Percentiles rank a stretch among this genome's conserved stretches.
These are phyloP conservation scores for Siphonodentalium dalli DNA, from an alignment of 2,888 invertebrate genomes.

Conservation along the genomic window DNA sequence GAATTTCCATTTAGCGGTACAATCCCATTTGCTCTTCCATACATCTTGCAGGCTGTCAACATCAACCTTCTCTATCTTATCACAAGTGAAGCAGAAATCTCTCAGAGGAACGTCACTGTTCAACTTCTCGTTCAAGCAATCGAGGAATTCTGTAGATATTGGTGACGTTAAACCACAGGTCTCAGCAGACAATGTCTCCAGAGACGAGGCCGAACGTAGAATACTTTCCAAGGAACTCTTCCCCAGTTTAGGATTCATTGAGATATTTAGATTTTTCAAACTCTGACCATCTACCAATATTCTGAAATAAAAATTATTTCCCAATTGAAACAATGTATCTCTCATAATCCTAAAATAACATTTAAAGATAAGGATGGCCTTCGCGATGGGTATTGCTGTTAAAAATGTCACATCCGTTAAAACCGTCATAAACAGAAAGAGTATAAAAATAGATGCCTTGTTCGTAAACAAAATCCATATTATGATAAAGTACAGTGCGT, in stretches of 20 bases:
- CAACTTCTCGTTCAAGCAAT: conserved; percentile 42
- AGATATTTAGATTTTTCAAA: conserved; percentile 39
- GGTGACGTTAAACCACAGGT: conserved; percentile 45
- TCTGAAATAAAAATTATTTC: conserved; percentile 30
- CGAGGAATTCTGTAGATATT: conserved; percentile 40
- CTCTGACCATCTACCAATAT: conserved; percentile 32
- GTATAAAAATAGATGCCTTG: too few species aligned
- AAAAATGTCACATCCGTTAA: too few species aligned
- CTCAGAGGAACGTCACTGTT: conserved; percentile 23
- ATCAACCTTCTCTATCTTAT: conserved; percentile 36
- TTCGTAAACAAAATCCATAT: too few species aligned
- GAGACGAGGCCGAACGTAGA: conserved; percentile 28
- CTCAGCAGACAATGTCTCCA: conserved; percentile 37
- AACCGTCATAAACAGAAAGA: too few species aligned
- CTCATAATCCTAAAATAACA: not conserved
- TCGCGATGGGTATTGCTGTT: too few species aligned
- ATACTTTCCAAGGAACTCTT: conserved; percentile 35
- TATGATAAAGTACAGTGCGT: too few species aligned
- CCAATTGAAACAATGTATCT: not conserved
- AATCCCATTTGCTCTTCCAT: conserved; percentile 43
- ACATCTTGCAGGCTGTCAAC: conserved; percentile 36
- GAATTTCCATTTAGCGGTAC: too few species aligned
- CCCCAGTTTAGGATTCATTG: conserved; percentile 39
- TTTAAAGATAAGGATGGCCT: too few species aligned
- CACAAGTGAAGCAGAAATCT: conserved; percentile 36